Evolutionary conservation across 2,888 invertebrate genomes (phyloP), one percentile per base, ranked within the genome.

Genomic region (Phortica magna): DNA sequence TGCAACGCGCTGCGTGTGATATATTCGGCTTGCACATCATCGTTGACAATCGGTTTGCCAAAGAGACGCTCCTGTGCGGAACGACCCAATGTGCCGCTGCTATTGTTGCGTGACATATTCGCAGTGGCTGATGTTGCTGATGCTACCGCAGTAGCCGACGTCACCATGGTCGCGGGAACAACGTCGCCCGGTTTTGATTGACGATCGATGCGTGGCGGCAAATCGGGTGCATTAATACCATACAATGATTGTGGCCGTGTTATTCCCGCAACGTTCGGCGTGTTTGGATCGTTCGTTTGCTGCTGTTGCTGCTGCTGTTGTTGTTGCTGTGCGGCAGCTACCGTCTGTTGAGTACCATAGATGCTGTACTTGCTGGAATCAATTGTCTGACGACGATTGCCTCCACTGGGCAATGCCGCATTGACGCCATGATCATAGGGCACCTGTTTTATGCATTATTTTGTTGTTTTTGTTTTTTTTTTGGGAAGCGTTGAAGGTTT

Each of bases 141-240:
- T 81, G 43, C 92, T 2, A 31, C 31, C 31, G 72, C 17, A 88
- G 96, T 95, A 80, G 72, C 70, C 72, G 70, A 79, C 77, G 78
- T 22, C 72, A 68, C 79, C 77, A 78, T 19, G 57, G 89, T 65
- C 80, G 42, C 92, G 93, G 81, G 94, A 7, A 88, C 43, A 73
- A 85, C 43, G 71, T 85, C 85, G 0, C 82, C 91, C 0, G 98
- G 98, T 88, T 98, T 96, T 2, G 93, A 95, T 77, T 94, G 95
- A 42, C 96, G 93, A 91, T 96, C 95, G 31, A 97, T 95, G 75
- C 97, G 94, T 1, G 98, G 98, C 0, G 98, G 98, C 78, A 97
- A 92, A 93, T 97, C 97, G 1, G 97, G 97, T 2, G 90, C 92
- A 82, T 92, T 89, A 14, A 91, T 91, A 70, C 94, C 94, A 81